Percentiles rank a stretch among this genome's conserved stretches.
Conservation (phyloP, 1,140 invertebrate species). For the Lanistes nyassanus region DNA sequence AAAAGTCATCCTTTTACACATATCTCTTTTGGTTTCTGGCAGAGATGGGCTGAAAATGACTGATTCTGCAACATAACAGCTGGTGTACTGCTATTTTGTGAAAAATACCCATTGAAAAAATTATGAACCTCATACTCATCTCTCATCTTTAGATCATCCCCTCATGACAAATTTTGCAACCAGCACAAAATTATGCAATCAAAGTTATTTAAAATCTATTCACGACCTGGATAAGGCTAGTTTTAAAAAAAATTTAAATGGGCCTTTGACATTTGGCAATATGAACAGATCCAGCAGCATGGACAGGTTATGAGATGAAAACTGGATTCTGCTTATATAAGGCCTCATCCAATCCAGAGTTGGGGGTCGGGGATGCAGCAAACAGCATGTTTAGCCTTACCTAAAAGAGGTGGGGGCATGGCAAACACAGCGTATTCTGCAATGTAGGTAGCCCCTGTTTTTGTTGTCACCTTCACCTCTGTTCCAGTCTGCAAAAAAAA, state of each 20-base stretch:
- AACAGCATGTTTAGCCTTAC: constrained; percentile 27
- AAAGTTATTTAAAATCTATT: no score
- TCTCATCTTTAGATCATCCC: neutral
- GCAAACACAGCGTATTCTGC: constrained; percentile 50
- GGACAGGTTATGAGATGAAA: no score
- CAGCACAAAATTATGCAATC: no score
- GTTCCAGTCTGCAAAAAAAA: constrained; percentile 35
- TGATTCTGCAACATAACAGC: constrained; percentile 43
- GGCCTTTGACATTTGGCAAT: no score
- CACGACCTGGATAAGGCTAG: no score
- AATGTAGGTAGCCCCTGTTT: constrained; percentile 43
- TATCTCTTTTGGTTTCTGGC: constrained; percentile 50
- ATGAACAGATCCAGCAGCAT: no score
- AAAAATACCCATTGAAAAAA: neutral
- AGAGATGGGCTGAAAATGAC: constrained; percentile 63
- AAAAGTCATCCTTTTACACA: constrained; percentile 62
- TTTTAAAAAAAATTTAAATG: no score
- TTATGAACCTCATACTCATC: neutral
- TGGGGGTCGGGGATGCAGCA: no score
- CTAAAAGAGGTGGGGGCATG: constrained; percentile 50
- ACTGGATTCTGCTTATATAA: no score
- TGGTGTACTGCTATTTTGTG: neutral
- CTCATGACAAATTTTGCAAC: no score
- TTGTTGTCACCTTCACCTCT: constrained; percentile 46
- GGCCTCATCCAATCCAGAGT: no score